These are phyloP conservation scores for Sakesphorus luctuosus DNA, from an alignment of 2,113 vertebrate genomes.

Conservation along the genomic window DNA sequence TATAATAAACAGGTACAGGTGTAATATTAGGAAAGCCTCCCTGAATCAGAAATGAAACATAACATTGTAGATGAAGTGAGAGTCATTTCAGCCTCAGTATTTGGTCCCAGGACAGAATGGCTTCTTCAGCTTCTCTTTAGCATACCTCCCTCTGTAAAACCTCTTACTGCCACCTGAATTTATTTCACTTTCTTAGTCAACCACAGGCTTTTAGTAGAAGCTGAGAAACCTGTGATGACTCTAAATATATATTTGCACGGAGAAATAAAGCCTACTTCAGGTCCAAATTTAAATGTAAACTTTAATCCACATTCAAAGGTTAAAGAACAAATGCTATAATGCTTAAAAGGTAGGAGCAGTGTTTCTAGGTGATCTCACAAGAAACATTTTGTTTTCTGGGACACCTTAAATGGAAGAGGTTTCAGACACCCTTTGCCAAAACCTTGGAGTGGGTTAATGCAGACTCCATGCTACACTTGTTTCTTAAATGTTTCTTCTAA, in stretches of 20 bases:
- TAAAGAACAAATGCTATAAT: not conserved
- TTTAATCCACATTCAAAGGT: not conserved
- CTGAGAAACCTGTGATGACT: not conserved
- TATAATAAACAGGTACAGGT: not conserved
- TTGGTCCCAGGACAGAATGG: not conserved
- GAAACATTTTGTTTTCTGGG: not conserved
- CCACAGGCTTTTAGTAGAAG: not conserved
- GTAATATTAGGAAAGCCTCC: not conserved
- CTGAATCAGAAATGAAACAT: not conserved
- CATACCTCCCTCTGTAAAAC: not conserved
- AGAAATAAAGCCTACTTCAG: not conserved
- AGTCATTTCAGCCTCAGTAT: not conserved
- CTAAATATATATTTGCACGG: not conserved
- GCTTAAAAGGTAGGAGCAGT: not conserved
- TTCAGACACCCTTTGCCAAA: not conserved
- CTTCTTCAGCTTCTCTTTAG: not conserved
- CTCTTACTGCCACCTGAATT: not conserved
- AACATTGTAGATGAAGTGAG: not conserved
- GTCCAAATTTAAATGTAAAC: not conserved
- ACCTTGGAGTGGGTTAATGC: not conserved
- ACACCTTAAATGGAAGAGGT: not conserved
- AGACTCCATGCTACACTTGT: not conserved
- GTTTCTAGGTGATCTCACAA: not conserved
- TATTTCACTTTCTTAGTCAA: not conserved
- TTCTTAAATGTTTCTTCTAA: slow-evolving; percentile 2